Percentiles rank a stretch among this genome's conserved stretches.
Evolutionary conservation across 2,113 vertebrate species (phyloP).

Genomic region (Sylvietta virens): DNA sequence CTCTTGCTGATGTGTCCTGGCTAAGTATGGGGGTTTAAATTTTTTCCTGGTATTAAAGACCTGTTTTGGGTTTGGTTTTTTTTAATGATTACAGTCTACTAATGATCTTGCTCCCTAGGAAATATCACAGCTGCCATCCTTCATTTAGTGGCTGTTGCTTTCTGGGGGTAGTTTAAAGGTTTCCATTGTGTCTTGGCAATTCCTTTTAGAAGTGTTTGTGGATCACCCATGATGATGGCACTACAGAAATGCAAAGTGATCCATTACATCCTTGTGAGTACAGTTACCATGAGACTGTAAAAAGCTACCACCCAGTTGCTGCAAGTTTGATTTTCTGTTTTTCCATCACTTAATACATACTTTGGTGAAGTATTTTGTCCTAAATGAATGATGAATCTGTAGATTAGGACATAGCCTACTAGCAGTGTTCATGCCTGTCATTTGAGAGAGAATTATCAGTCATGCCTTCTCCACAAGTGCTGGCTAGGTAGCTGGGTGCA

Average conservation of each 20-base stretch:
- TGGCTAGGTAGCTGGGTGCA: background rate
- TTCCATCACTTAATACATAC: background rate
- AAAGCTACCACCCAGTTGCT: background rate
- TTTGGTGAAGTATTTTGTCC: background rate
- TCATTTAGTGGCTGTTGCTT: background rate
- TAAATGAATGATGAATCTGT: background rate
- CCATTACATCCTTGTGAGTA: background rate
- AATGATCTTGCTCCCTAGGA: background rate
- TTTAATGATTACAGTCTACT: background rate
- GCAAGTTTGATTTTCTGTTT: background rate
- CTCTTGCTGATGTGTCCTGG: background rate
- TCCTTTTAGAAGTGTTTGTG: background rate
- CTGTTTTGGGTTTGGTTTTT: background rate
- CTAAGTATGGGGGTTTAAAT: rapidly evolving
- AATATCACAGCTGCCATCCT: background rate
- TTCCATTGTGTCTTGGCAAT: background rate
- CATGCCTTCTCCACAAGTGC: rapidly evolving
- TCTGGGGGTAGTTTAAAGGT: background rate
- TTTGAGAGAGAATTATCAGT: background rate
- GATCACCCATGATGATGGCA: background rate
- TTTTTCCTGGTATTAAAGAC: background rate
- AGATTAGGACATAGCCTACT: background rate
- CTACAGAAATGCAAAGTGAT: background rate
- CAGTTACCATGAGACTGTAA: background rate
- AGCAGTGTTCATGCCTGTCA: background rate